These are phyloP conservation scores for Rotaria macrura DNA, from an alignment of 2,888 invertebrate species.

Conservation along the genomic window DNA sequence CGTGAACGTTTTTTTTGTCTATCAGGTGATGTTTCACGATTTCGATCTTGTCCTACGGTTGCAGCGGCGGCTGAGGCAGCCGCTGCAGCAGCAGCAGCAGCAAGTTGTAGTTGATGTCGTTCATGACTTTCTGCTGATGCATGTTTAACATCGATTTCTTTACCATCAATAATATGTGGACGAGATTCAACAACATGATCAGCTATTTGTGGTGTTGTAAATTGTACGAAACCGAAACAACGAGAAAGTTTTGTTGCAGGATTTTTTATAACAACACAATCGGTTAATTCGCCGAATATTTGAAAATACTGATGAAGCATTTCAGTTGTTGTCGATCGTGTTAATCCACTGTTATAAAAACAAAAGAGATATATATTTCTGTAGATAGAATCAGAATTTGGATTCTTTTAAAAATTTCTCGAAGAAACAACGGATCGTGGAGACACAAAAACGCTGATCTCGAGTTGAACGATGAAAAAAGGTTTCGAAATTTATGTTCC, in stretches of 20 bases:
- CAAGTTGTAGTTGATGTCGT: not conserved
- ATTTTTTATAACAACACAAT: constrained; percentile 14
- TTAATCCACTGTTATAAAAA: not conserved
- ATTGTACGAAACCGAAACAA: constrained; percentile 5
- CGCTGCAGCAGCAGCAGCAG: not conserved
- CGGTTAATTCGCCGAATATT: not conserved
- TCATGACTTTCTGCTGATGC: constrained; percentile 18
- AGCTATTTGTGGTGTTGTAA: not conserved
- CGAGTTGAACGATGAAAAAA: too few relatives aligned
- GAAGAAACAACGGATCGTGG: too few relatives aligned
- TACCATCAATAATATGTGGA: constrained; percentile 2
- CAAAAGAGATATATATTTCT: too few relatives aligned
- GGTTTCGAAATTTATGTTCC: too few relatives aligned
- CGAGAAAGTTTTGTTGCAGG: not conserved
- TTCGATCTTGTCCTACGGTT: not conserved
- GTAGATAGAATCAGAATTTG: too few relatives aligned
- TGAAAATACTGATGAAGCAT: not conserved
- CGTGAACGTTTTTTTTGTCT: not conserved
- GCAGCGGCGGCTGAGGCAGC: not conserved
- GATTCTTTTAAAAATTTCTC: too few relatives aligned
- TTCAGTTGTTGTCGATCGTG: not conserved
- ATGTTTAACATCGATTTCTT: constrained; percentile 20
- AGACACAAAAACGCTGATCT: too few relatives aligned
- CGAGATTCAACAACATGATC: not conserved
- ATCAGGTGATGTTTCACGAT: not conserved